A percentile compares a stretch with the other conserved stretches of the same genome.
These are phyloP conservation scores for Heliconius ethilla DNA, from an alignment of 2,888 invertebrate genomes.

Conservation along the genomic window DNA sequence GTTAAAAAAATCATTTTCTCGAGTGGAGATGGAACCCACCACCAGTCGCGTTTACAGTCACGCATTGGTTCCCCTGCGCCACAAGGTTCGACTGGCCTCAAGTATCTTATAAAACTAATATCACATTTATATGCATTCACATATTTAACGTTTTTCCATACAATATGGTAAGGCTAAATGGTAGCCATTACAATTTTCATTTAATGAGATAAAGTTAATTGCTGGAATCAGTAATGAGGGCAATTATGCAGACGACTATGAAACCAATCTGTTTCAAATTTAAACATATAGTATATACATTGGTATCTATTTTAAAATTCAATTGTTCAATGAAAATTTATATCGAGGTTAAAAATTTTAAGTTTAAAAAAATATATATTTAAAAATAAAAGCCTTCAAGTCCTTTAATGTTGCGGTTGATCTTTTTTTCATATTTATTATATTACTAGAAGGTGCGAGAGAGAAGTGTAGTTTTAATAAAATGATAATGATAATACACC, in stretches of 20 bases:
- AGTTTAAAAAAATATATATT: too few relatives aligned
- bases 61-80: too few relatives aligned
- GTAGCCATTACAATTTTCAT: slow-evolving; percentile 42
- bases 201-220: slow-evolving; percentile 46
- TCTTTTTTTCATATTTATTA: too few relatives aligned
- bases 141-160: slow-evolving; percentile 5
- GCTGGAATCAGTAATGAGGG: slow-evolving; percentile 44
- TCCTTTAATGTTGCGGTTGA: too few relatives aligned
- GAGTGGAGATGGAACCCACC: too few relatives aligned
- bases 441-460: too few relatives aligned
- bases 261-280: slow-evolving; percentile 46
- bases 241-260: slow-evolving; percentile 43
- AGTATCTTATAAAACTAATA: neutral
- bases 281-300: slow-evolving; percentile 31
- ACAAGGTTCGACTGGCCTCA: too few relatives aligned
- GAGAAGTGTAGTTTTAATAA: too few relatives aligned
- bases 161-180: slow-evolving; percentile 32
- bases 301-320: slow-evolving; percentile 19
- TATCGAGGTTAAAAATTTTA: neutral
- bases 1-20: too few relatives aligned
- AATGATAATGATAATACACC: too few relatives aligned
- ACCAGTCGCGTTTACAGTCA: too few relatives aligned
- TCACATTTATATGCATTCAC: neutral
- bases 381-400: too few relatives aligned
- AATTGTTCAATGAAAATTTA: slow-evolving; percentile 7